These are phyloP conservation scores for Monochamus alternatus DNA, from an alignment of 2,888 invertebrate species.

Conservation along the genomic window DNA sequence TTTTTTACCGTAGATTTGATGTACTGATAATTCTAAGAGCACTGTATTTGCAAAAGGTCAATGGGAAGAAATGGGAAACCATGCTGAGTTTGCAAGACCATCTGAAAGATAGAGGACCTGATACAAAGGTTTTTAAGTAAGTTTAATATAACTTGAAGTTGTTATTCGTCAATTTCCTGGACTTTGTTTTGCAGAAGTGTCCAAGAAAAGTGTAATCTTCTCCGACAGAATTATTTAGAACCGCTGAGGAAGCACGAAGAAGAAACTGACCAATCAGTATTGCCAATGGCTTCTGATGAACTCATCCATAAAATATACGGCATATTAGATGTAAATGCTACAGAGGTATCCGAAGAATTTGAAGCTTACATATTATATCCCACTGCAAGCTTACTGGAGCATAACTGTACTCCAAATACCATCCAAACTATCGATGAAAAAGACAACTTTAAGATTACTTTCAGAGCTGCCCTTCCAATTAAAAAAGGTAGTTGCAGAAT, in stretches of 20 bases:
- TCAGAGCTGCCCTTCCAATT: conserved; percentile 79
- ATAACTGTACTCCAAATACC: conserved; percentile 83
- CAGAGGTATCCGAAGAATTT: conserved; percentile 79
- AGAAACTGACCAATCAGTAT: conserved; percentile 66
- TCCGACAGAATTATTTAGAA: conserved; percentile 75
- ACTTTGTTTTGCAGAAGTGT: conserved; percentile 73
- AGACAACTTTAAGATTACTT: conserved; percentile 74
- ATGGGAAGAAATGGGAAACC: conserved; percentile 74
- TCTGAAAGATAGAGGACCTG: conserved; percentile 76
- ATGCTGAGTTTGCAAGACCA: conserved; percentile 76
- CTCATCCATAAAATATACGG: conserved; percentile 82
- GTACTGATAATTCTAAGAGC: conserved; percentile 79
- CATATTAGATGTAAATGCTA: conserved; percentile 84
- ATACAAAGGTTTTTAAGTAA: conserved; percentile 79
- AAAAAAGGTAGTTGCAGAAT: conserved; percentile 71
- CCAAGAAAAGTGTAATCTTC: conserved; percentile 76
- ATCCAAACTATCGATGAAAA: conserved; percentile 78
- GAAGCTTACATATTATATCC: conserved; percentile 75
- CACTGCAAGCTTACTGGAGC: conserved; percentile 80
- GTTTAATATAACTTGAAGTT: conserved; percentile 51
- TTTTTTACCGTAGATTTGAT: conserved; percentile 74
- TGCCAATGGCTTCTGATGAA: conserved; percentile 71
- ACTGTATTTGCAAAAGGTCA: conserved; percentile 74
- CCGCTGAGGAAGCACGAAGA: conserved; percentile 70
- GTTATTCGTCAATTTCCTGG: neutral